phyloP scores from a whole-genome alignment of 2,113 vertebrate species.

The Chascanopsetta lugubris region DNA sequence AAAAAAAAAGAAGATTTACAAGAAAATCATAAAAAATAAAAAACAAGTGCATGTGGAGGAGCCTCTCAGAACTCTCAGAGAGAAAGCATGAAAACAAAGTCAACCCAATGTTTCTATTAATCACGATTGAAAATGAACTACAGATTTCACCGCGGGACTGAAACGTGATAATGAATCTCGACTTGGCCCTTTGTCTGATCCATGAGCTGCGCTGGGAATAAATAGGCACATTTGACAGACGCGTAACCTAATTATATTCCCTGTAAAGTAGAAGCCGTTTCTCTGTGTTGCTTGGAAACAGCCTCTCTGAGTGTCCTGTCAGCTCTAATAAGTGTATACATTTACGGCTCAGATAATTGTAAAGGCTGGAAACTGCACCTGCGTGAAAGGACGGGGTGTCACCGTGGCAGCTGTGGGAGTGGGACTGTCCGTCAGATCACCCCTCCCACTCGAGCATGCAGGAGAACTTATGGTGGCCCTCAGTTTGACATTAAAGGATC shows the following conservation, averaged over 20 bases:
- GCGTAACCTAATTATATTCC: conserved; percentile 39
- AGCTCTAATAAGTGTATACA: conserved; percentile 21
- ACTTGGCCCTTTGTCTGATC: conserved; percentile 22
- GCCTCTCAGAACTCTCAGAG: no score
- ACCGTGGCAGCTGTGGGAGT: background rate
- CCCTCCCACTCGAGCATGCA: no score
- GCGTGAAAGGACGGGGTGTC: conserved; percentile 5
- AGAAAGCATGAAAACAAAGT: conserved; percentile 4
- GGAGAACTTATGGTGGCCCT: no score
- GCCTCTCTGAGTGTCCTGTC: conserved; percentile 5
- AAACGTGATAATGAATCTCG: conserved; percentile 35
- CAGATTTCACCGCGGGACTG: conserved; percentile 1
- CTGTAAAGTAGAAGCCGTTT: conserved; percentile 35
- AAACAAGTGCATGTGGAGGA: no score
- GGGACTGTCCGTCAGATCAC: conserved; percentile 46
- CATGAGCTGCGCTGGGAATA: conserved; percentile 13
- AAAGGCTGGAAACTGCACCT: background rate
- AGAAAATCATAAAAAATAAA: no score
- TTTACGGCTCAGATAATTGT: conserved; percentile 9
- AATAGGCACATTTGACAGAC: conserved; percentile 50
- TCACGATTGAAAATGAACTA: conserved; percentile 13
- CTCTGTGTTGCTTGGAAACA: conserved; percentile 54
- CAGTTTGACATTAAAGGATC: no score
- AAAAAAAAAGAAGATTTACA: no score
- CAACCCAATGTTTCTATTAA: conserved; percentile 1